Conservation (phyloP, 2,113 vertebrate genomes). For the Crypturellus undulatus region DNA sequence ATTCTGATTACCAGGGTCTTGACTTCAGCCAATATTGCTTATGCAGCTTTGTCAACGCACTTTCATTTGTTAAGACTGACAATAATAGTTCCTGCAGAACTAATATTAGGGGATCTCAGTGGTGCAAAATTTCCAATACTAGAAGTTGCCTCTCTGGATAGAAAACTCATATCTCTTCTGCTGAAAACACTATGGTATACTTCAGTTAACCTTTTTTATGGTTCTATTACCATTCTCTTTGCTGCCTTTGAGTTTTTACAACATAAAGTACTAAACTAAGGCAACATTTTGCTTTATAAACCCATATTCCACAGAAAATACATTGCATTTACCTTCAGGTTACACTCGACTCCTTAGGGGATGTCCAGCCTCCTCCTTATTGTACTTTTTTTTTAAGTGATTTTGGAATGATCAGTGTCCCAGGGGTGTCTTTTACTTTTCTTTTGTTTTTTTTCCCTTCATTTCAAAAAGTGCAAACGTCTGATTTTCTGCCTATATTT, state of each 20-base stretch:
- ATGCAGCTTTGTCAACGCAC: neutral
- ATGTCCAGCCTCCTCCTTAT: fast-evolving
- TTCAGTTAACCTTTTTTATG: neutral
- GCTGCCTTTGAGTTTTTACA: neutral
- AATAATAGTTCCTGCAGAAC: neutral
- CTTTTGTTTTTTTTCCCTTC: neutral
- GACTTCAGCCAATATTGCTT: neutral
- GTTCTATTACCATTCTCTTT: neutral
- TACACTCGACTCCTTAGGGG: neutral
- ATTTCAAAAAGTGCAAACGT: neutral
- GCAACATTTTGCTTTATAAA: neutral
- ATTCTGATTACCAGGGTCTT: neutral
- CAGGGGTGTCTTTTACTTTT: neutral
- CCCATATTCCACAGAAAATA: neutral
- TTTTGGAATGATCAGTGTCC: neutral
- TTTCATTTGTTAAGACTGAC: fast-evolving
- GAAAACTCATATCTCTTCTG: neutral
- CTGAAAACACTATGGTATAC: neutral
- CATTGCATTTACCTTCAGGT: neutral
- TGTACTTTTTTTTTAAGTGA: neutral
- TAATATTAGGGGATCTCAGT: neutral
- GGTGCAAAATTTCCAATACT: neutral
- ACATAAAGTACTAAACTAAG: neutral
- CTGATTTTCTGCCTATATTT: neutral
- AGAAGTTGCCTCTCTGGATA: neutral